phyloP scores from a whole-genome alignment of 2,797 vertebrate species.

The Sebastes alutus region DNA sequence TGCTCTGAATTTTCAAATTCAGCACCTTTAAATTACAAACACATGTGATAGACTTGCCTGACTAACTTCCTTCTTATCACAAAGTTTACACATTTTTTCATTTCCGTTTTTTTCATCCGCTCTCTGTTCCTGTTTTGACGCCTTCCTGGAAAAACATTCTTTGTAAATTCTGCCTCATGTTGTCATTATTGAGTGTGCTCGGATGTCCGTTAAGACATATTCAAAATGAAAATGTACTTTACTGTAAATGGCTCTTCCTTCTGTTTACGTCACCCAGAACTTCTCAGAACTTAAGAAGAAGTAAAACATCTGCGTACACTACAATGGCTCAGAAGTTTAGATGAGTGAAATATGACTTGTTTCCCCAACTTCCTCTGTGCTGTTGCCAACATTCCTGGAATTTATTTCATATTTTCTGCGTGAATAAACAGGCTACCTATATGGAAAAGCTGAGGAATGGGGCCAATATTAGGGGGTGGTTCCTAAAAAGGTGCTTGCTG shows the following conservation, averaged over 20 bases:
- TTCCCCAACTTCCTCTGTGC: background rate
- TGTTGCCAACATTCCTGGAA: background rate
- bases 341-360: constrained; percentile 58
- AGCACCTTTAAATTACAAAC: background rate
- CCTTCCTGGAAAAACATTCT: background rate
- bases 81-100: background rate
- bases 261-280: constrained; percentile 89
- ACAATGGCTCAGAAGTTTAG: constrained; percentile 87
- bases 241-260: constrained; percentile 42
- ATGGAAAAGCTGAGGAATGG: background rate
- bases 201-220: background rate
- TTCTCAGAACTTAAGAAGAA: constrained; percentile 88
- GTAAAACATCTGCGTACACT: constrained; percentile 72
- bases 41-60: background rate
- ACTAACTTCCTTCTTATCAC: background rate
- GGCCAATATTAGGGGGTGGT: background rate
- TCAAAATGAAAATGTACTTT: too few relatives aligned
- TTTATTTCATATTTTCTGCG: background rate
- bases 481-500: background rate
- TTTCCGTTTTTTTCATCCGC: background rate
- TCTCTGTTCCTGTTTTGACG: background rate
- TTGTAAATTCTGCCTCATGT: background rate
- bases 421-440: background rate
- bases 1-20: too few relatives aligned
- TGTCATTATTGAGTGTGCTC: background rate